A percentile compares a stretch with the other conserved stretches of the same genome.
Evolutionary conservation across 30 jellyfish, hydroid and myxozoan species (phyloP).

Genomic region (Cassiopea andromeda): DNA sequence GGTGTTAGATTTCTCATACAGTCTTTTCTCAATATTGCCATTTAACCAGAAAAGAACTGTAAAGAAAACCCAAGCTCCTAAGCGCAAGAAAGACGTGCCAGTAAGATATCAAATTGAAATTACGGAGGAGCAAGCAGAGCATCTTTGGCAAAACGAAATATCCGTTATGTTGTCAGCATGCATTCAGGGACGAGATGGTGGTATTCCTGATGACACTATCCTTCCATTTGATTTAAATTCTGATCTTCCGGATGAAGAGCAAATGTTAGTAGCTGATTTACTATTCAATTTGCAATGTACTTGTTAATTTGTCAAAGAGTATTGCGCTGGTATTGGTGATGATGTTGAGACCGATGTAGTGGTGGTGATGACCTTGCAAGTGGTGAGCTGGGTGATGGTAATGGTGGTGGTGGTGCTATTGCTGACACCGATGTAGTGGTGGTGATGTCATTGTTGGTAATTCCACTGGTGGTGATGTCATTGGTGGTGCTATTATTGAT

Average conservation of each 20-base stretch:
- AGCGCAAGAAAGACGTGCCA: not conserved
- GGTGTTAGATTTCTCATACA: too few species aligned
- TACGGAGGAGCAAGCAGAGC: constrained; percentile 77
- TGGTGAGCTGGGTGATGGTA: too few species aligned
- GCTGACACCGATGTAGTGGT: too few species aligned
- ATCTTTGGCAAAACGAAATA: constrained; percentile 82
- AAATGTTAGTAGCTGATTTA: constrained; percentile 52
- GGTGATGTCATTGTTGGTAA: too few species aligned
- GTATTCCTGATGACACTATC: constrained; percentile 41
- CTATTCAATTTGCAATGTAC: not conserved
- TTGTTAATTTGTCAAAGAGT: too few species aligned
- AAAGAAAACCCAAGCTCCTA: constrained; percentile 11
- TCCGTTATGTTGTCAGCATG: constrained; percentile 80
- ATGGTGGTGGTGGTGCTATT: too few species aligned
- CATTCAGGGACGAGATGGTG: constrained; percentile 80
- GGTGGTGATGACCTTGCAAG: too few species aligned
- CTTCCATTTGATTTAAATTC: constrained; percentile 74
- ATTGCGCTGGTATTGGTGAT: too few species aligned
- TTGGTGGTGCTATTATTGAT: too few species aligned
- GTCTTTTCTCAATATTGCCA: too few species aligned
- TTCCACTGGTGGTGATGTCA: too few species aligned
- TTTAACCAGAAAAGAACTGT: constrained; percentile 50
- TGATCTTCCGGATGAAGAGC: constrained; percentile 84
- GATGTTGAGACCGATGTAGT: too few species aligned
- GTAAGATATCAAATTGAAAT: constrained; percentile 29